Base-by-base conservation (phyloP, 2,113 vertebrate genomes). In the Girardinichthys multiradiatus region DNA sequence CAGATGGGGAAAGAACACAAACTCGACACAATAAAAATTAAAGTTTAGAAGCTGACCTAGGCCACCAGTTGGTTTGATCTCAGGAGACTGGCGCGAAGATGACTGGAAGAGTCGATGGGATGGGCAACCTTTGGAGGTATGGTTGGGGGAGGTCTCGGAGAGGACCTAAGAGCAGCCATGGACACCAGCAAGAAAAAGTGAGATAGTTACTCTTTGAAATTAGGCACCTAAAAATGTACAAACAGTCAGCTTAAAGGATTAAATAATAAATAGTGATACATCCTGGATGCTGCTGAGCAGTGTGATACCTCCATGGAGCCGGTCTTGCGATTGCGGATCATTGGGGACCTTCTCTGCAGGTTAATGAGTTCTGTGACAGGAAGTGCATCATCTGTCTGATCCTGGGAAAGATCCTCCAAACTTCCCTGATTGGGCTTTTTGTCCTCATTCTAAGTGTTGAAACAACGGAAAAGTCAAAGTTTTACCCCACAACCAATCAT, bases 241-340 rank as follows among this genome's bases (percentile, higher is more conserved):
- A n/a, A n/a, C n/a, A n/a, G n/a, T n/a, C n/a, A n/a, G n/a, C n/a
- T n/a, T n/a, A n/a, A n/a, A n/a, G n/a, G 67, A 10, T 57, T 69
- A 24, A 65, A 14, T 54, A 13, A 45, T 10, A n/a, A 69, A 9
- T 24, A 28, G 17, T 10, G 26, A 42, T 14, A 48, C 21, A 51
- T 24, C 7, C 39, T 26, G 27, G 1, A 4, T 27, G 1, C 24
- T 29, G 13, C 35, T 21, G 24, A 42, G 48, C 6, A n/a, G 24
- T 17, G 12, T 3, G 27, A 17, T 92, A 99, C 98, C 97, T 99
- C 98, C 97, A 99, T 98, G 74, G 97, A 99, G 39, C 98, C 96
- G 0, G 96, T 93, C 91, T 99, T 99, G 27, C 96, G 88, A 80
- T 94, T 96, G 75, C 96, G 95, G 76, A 96, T 94, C 75, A 98